Base-by-base conservation (phyloP, 2,888 invertebrate species). In the Hyppa rectilinea region DNA sequence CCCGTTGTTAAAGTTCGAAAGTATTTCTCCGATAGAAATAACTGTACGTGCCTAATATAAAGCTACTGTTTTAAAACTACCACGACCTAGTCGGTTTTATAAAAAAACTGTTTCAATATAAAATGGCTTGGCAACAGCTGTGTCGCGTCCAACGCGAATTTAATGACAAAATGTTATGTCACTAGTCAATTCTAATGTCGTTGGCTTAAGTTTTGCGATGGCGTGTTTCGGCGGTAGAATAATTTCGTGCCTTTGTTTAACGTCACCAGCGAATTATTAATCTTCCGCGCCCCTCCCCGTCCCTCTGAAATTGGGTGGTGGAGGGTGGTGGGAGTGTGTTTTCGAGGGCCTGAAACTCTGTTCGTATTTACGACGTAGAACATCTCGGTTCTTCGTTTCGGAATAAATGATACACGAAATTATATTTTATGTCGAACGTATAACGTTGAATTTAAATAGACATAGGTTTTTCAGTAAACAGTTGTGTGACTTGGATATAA, bases 111-210 rank as follows among this genome's bases (percentile, higher is more conserved):
- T 69, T 84, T 70, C 59, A 65, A 85, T 82, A 81, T 78, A 81
- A 83, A 86, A 80, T 80, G 76, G 74, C 81, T 78, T 81, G 80
- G 82, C 76, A 86, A 85, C 86, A 85, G 83, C 81, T 80, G 81
- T 76, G 79, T 75, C 71, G 70, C 65, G 79, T 77, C 74, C 72
- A 79, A 76, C 69, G 75, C 61, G 63, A 67, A 63, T 72, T 79
- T 66, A 58, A 67, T 67, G 53, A 73, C 71, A 70, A 67, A 77
- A 34, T 38, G 36, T 71, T 53, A 29, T 53, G 34, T 31, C 26
- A 34, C 45, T 47, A 31, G 36, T 45, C 38, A 45, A 31, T 20
- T 45, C 74, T 69, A 65, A 62, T 66, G 26, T 9, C 65, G 45
- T 49, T 53, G 47, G 12, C 0, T 43, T 78, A 85, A 80, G 80